A percentile compares a stretch with the other conserved stretches of the same genome.
Evolutionary conservation across 2,797 vertebrate genomes (phyloP).

Genomic region (Myotis vivesi): DNA sequence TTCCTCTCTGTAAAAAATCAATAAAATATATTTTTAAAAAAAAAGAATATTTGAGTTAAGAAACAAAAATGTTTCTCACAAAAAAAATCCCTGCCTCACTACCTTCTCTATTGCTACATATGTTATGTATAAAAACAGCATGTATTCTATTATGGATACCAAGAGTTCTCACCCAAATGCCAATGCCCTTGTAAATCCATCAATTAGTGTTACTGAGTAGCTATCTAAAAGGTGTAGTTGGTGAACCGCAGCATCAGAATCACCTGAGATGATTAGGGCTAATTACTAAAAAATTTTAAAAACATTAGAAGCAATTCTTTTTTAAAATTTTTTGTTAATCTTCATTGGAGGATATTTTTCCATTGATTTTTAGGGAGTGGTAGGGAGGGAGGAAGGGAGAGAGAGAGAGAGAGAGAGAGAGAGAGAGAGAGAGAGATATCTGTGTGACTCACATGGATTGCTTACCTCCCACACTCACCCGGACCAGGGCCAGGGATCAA

Average conservation of each 20-base stretch:
- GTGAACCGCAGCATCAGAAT: background rate
- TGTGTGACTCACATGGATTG: no score
- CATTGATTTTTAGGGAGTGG: no score
- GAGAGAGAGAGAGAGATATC: no score
- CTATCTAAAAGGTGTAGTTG: background rate
- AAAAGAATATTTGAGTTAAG: background rate
- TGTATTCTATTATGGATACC: background rate
- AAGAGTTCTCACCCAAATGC: background rate
- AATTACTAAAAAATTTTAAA: background rate
- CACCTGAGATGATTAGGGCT: background rate
- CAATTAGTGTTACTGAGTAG: background rate
- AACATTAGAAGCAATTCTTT: background rate
- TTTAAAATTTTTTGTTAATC: no score
- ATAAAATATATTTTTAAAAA: no score
- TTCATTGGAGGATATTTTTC: no score
- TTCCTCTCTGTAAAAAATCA: no score
- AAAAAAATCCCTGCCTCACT: background rate
- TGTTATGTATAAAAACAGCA: background rate
- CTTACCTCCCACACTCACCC: no score
- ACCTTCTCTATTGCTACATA: background rate
- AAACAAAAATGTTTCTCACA: background rate
- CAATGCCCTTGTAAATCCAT: background rate
- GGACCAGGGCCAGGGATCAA: no score
- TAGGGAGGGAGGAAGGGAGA: no score
- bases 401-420: no score